phyloP scores from a whole-genome alignment of 1,140 invertebrate genomes.

The Cydia splendana region DNA sequence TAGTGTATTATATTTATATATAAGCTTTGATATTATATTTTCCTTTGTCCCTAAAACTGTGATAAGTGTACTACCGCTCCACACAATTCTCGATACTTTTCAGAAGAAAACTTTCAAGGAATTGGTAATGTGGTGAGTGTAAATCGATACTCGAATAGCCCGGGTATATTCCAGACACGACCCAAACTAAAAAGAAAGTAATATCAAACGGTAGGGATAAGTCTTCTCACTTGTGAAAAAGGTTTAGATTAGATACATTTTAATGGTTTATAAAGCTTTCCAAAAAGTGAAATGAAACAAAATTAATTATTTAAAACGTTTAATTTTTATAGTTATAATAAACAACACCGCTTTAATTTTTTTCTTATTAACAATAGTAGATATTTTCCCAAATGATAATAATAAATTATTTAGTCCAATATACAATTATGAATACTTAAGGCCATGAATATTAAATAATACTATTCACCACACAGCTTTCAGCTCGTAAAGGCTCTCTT shows the following conservation, averaged over 20 bases:
- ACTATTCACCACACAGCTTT: neutral
- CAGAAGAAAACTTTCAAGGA: conserved; percentile 8
- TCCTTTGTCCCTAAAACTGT: neutral
- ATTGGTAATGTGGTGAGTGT: conserved; percentile 12
- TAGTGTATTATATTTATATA: too few species aligned
- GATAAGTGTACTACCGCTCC: neutral
- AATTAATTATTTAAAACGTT: conserved; percentile 22
- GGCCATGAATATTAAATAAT: conserved; percentile 5
- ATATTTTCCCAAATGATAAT: conserved; percentile 16
- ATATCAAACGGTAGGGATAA: neutral
- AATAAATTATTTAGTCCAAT: conserved; percentile 1
- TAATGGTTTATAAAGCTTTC: neutral
- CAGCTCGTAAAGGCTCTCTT: too few species aligned
- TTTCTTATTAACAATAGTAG: conserved; percentile 13
- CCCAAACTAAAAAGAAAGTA: conserved; percentile 29
- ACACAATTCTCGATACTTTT: conserved; percentile 1
- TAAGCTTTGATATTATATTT: too few species aligned
- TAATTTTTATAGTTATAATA: conserved; percentile 27
- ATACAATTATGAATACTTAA: conserved; percentile 32
- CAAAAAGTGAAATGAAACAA: neutral
- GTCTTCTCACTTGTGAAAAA: neutral
- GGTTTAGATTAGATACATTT: neutral
- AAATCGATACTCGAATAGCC: conserved; percentile 13
- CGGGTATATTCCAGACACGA: conserved; percentile 24
- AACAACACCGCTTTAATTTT: conserved; percentile 30